A percentile compares a stretch with the other conserved stretches of the same genome.
These are phyloP conservation scores for Malurus elegans DNA, from an alignment of 2,113 vertebrate species.

Conservation along the genomic window DNA sequence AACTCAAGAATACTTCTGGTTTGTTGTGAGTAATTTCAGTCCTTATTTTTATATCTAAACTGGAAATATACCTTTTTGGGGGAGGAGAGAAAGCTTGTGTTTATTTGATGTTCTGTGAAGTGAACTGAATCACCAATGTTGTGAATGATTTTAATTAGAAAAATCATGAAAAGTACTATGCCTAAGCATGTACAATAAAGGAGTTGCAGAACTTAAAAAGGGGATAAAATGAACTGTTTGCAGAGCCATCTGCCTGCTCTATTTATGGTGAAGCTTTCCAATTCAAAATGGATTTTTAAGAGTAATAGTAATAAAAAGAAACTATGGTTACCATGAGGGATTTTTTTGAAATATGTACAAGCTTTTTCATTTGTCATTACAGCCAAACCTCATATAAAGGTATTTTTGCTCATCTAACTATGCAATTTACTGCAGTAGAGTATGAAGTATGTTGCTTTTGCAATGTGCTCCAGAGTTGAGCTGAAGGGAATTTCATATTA, in stretches of 20 bases:
- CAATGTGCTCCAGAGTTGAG: not conserved
- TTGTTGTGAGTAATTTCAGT: constrained; percentile 83
- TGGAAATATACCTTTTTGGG: not conserved
- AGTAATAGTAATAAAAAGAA: not conserved
- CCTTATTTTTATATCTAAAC: not conserved
- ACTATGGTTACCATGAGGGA: not conserved
- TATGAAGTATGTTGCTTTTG: not conserved
- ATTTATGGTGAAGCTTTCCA: not conserved
- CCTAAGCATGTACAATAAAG: not conserved
- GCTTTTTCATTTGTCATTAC: not conserved
- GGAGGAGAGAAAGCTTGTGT: not conserved
- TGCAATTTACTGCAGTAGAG: not conserved
- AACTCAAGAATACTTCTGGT: constrained; percentile 90
- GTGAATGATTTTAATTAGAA: not conserved
- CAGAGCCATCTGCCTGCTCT: not conserved
- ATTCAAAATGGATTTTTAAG: not conserved
- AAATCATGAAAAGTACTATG: not conserved
- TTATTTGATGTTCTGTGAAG: not conserved
- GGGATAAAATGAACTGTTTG: not conserved
- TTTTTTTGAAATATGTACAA: not conserved
- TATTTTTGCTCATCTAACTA: not conserved
- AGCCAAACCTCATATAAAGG: not conserved
- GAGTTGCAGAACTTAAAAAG: not conserved
- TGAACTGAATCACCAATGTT: not conserved
- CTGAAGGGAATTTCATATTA: not conserved